These are phyloP conservation scores for Orthonyx spaldingii DNA, from an alignment of 2,113 vertebrate species.

Conservation along the genomic window DNA sequence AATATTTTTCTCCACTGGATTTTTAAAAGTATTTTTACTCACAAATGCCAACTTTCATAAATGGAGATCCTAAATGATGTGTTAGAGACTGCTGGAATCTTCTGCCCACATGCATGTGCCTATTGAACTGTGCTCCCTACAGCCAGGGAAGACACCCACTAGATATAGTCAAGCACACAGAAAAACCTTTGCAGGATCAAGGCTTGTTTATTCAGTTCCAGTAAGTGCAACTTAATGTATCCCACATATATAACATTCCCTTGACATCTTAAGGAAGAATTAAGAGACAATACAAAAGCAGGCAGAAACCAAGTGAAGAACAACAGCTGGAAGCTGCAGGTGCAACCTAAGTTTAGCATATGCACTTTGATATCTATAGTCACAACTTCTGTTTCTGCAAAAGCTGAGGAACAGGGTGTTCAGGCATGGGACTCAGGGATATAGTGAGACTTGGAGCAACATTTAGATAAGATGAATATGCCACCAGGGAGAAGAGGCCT, in stretches of 20 bases:
- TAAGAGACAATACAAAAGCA: not conserved
- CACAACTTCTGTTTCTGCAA: not conserved
- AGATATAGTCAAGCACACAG: not conserved
- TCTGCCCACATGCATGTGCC: rapidly evolving
- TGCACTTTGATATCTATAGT: not conserved
- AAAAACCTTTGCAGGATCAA: not conserved
- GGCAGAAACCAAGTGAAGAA: not conserved
- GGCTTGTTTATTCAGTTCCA: not conserved
- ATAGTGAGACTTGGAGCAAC: not conserved
- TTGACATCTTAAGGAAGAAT: not conserved
- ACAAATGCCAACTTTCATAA: not conserved
- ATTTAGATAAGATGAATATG: not conserved
- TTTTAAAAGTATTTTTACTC: not conserved
- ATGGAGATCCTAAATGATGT: not conserved
- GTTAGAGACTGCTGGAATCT: not conserved
- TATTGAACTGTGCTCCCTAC: not conserved
- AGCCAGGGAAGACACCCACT: not conserved
- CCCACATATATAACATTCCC: not conserved
- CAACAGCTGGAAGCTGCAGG: not conserved
- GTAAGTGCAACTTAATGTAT: not conserved
- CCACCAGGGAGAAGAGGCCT: rapidly evolving
- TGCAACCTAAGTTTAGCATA: not conserved
- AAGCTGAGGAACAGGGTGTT: not conserved
- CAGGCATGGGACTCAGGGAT: not conserved
- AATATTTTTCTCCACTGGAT: not conserved